Evolutionary conservation across 2,797 vertebrate genomes (phyloP).

Genomic region (Anguilla marmorata): DNA sequence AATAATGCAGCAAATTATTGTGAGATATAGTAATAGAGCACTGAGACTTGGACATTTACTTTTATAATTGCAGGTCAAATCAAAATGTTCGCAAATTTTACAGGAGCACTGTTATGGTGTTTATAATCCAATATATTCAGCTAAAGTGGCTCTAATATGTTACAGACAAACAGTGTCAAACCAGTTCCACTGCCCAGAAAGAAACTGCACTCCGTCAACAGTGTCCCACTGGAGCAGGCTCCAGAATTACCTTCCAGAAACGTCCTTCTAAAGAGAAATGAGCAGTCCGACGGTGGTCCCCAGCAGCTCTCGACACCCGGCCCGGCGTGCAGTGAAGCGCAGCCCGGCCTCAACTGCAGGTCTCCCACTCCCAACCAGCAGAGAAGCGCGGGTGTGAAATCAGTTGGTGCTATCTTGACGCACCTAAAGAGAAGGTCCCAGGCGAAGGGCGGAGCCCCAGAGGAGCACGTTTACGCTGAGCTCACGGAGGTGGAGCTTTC

Average conservation of each 20-base stretch:
- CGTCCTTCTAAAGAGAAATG: conserved; percentile 28
- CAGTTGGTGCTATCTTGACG: conserved; percentile 51
- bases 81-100: no score
- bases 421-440: conserved; percentile 65
- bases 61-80: background rate
- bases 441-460: conserved; percentile 45
- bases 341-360: background rate
- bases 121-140: background rate
- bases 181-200: conserved; percentile 50
- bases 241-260: conserved; percentile 52
- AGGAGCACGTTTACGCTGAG: conserved; percentile 49
- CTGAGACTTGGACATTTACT: no score
- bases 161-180: conserved; percentile 44
- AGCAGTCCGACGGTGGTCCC: conserved; percentile 34
- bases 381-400: conserved; percentile 51
- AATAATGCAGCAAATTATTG: background rate
- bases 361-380: conserved; percentile 19
- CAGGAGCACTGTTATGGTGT: background rate
- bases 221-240: conserved; percentile 13
- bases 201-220: conserved; percentile 25
- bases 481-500: conserved; percentile 24
- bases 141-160: background rate
- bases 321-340: background rate
- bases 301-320: background rate
- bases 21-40: background rate